Conservation (phyloP, 2,888 invertebrate species). For the Platerodrilus igneus region DNA sequence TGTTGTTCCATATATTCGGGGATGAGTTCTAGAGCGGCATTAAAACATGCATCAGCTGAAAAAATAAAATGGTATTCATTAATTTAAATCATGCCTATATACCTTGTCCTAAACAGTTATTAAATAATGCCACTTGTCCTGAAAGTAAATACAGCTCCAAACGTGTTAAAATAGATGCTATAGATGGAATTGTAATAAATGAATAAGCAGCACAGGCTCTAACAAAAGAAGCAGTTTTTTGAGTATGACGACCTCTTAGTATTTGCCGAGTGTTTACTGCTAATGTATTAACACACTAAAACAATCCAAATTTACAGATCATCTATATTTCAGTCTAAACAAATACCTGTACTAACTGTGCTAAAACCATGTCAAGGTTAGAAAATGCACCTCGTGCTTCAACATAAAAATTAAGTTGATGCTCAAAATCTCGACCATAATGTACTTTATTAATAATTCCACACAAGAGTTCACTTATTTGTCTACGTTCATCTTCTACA, state of each 20-base stretch:
- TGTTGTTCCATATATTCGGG: constrained; percentile 68
- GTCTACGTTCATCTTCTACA: constrained; percentile 86
- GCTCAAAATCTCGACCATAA: constrained; percentile 83
- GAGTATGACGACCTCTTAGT: constrained; percentile 69
- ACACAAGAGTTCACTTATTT: constrained; percentile 78
- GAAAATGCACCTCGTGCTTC: constrained; percentile 87
- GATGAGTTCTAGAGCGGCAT: constrained; percentile 77
- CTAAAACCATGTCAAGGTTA: constrained; percentile 83
- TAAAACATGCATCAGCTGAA: constrained; percentile 89
- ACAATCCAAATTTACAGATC: too few species aligned
- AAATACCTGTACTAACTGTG: constrained; percentile 76
- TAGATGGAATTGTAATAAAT: constrained; percentile 95
- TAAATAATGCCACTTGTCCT: constrained; percentile 83
- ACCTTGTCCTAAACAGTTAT: constrained; percentile 91
- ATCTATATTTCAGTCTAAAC: constrained; percentile 10
- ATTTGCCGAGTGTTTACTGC: constrained; percentile 64
- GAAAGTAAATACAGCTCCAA: constrained; percentile 82
- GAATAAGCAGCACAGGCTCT: constrained; percentile 93
- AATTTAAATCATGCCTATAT: constrained; percentile 21
- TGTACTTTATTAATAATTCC: constrained; percentile 74
- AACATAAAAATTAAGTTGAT: constrained; percentile 89
- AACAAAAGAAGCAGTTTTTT: constrained; percentile 79
- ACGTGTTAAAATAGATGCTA: constrained; percentile 71
- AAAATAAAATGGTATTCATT: too few species aligned
- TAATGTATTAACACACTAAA: constrained; percentile 75